Base-by-base conservation (phyloP, 2,888 invertebrate genomes). In the Artemia sp. region DNA sequence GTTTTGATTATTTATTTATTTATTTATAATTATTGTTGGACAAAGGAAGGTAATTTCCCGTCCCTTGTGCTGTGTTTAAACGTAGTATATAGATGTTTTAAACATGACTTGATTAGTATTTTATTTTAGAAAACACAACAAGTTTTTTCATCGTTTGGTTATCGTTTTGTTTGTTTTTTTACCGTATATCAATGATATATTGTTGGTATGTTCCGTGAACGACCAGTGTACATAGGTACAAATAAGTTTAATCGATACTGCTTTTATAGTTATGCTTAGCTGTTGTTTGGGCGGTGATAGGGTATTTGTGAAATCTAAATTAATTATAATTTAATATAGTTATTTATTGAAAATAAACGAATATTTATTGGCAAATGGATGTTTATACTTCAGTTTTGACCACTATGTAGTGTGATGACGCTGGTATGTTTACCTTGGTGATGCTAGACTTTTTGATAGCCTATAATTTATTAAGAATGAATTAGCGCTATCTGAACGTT, bases 121-220 rank as follows among this genome's bases (percentile, higher is more conserved):
- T 38, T 38, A 38, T 38, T 38, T 38, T 38, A 38, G 38, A 38
- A 38, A 38, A 38, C 38, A 38, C 38, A 5, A 38, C 38, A 5
- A 38, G 38, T 38, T 38, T 38, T 38, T 38, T 38, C 38, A 38
- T 38, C 38, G 38, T 38, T 38, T 38, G 38, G 5, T 38, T 38
- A 38, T 38, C 6, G 38, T 38, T 38, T 38, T 38, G 38, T 38
- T 38, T 38, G 6, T 85, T 85, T 85, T 85, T 84, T 86, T 88
- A 89, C 89, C 89, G 92, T 92, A 92, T 92, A 92, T 92, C 92
- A 89, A 91, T 92, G 92, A 92, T 92, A 92, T 92, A 91, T 91
- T 85, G 85, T 80, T 80, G 83, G 91, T 92, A 92, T 87, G 92
- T 92, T 92, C 92, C 90, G 88, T 92, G 92, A 92, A 92, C 92